Evolutionary conservation across 2,888 invertebrate genomes (phyloP), one percentile per base, ranked within the genome.

Genomic region (Suillia variegata): DNA sequence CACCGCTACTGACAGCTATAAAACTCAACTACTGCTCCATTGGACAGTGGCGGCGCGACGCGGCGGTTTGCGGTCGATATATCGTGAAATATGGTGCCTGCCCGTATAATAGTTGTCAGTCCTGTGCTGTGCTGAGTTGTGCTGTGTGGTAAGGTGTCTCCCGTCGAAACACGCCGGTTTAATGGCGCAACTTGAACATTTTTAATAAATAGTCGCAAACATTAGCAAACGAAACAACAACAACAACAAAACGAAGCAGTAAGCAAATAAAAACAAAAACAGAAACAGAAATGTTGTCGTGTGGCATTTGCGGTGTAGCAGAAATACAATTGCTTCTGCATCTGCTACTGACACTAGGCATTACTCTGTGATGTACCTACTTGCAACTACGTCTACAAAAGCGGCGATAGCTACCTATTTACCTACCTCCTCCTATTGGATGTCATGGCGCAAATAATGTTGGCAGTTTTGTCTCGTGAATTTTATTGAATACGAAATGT

Each of bases 1-100:
- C n/a, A n/a, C n/a, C n/a, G n/a, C n/a, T n/a, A 38, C 38, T 38
- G 38, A n/a, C 38, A n/a, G 38, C 38, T n/a, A 38, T 38, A 38
- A 38, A 38, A 38, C 15, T 38, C 38, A 8, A 38, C 13, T n/a
- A 38, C n/a, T n/a, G 38, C 15, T 4, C 38, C 38, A 38, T 8
- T n/a, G 38, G 38, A 8, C 38, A 38, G n/a, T 13, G 38, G n/a
- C 38, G 13, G n/a, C n/a, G 38, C 15, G 12, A 13, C 38, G n/a
- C n/a, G 13, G 38, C 31, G 31, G 38, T n/a, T 38, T 38, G 38
- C n/a, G n/a, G n/a, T n/a, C n/a, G n/a, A n/a, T n/a, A n/a, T n/a
- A n/a, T n/a, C n/a, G n/a, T n/a, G n/a, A n/a, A n/a, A n/a, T n/a
- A n/a, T n/a, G n/a, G n/a, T n/a, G n/a, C n/a, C n/a, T n/a, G n/a